A percentile compares a stretch with the other conserved stretches of the same genome.
phyloP scores from a whole-genome alignment of 2,888 invertebrate species.

The Sphaeridia pumilis region DNA sequence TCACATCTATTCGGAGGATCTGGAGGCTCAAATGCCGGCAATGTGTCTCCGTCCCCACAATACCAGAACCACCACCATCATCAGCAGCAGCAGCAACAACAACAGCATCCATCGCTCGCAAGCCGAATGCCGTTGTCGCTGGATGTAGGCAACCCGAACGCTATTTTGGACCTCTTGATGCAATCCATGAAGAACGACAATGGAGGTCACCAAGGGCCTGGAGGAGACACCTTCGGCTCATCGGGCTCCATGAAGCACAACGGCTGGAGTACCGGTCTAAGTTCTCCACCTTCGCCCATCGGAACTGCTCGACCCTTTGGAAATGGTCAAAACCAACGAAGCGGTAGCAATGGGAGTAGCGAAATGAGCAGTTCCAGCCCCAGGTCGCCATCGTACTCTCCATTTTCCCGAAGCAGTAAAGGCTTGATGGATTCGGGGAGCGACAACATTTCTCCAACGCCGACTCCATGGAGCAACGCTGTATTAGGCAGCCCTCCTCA shows the following conservation, averaged over 20 bases:
- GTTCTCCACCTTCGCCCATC: constrained; percentile 34
- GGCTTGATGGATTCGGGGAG: constrained; percentile 36
- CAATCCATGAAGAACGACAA: constrained; percentile 35
- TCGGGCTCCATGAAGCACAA: constrained; percentile 23
- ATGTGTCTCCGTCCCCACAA: constrained; percentile 22
- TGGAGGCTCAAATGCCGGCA: constrained; percentile 15
- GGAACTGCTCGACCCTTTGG: constrained; percentile 31
- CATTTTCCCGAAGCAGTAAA: constrained; percentile 33
- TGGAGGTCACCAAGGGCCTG: constrained; percentile 11
- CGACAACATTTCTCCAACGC: constrained; percentile 36
- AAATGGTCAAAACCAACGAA: constrained; percentile 30
- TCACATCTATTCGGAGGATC: constrained; percentile 38
- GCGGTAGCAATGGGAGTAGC: constrained; percentile 34
- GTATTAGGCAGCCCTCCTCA: constrained; percentile 36
- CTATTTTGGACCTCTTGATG: constrained; percentile 34
- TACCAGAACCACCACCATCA: constrained; percentile 10
- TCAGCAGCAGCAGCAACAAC: constrained; percentile 19
- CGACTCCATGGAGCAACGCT: constrained; percentile 34
- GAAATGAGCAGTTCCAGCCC: constrained; percentile 35
- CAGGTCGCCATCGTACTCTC: constrained; percentile 31
- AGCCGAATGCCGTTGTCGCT: not conserved
- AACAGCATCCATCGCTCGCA: constrained; percentile 12
- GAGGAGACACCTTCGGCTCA: constrained; percentile 12
- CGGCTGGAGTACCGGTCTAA: constrained; percentile 33
- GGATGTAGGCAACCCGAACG: constrained; percentile 28